Conservation (phyloP, 2,888 invertebrate species). For the Diabrotica balteata region DNA sequence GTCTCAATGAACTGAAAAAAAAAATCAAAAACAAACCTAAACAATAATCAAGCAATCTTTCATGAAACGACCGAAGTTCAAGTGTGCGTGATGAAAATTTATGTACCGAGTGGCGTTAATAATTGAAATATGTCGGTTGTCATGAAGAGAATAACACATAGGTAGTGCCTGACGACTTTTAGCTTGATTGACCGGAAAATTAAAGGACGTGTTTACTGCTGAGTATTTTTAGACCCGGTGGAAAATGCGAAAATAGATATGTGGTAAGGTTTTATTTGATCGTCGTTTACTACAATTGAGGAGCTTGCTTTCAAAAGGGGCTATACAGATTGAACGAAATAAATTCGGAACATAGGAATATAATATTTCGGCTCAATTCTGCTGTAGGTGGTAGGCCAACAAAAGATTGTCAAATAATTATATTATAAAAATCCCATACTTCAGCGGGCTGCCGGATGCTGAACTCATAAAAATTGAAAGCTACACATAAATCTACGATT, state of each 20-base stretch:
- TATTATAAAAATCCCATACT: too few species aligned
- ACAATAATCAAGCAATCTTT: conserved; percentile 28
- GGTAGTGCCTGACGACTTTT: conserved; percentile 23
- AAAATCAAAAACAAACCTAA: conserved; percentile 26
- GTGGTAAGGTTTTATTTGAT: too few species aligned
- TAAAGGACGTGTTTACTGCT: conserved; percentile 1
- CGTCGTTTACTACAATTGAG: too few species aligned
- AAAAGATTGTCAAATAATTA: too few species aligned
- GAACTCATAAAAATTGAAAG: too few species aligned
- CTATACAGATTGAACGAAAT: too few species aligned
- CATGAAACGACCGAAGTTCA: conserved; percentile 20
- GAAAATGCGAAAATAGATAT: neutral
- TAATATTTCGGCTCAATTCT: too few species aligned
- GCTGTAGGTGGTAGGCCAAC: too few species aligned
- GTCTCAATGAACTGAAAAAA: conserved; percentile 20
- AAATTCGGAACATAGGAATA: too few species aligned
- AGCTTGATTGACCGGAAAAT: conserved; percentile 30
- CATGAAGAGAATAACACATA: conserved; percentile 26
- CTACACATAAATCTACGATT: too few species aligned
- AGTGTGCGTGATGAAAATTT: conserved; percentile 39
- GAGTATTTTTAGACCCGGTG: neutral
- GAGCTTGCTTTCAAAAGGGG: too few species aligned
- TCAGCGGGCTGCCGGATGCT: too few species aligned
- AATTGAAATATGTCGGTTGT: conserved; percentile 44
- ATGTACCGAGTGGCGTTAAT: conserved; percentile 44